Evolutionary conservation across 1,140 invertebrate species (phyloP).

Genomic region (Saccostrea echinata): DNA sequence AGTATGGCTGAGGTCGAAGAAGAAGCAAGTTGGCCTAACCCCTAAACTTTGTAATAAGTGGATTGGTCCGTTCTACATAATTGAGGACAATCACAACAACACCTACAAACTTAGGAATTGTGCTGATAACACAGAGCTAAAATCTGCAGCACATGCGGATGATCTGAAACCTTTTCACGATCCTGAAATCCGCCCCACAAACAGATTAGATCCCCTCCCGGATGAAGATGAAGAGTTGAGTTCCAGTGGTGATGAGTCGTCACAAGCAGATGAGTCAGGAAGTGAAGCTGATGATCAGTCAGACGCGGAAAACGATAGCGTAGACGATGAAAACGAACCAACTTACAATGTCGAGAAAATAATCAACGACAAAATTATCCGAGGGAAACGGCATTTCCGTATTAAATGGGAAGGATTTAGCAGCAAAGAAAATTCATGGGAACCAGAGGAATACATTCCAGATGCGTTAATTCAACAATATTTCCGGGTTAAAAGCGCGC

Average conservation of each 20-base stretch:
- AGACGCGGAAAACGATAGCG: background rate
- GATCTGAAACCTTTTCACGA: conserved; percentile 30
- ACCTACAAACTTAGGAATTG: conserved; percentile 34
- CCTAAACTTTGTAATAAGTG: conserved; percentile 48
- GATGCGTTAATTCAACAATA: conserved; percentile 27
- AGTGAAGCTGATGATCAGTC: background rate
- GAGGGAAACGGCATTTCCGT: background rate
- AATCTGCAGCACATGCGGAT: conserved; percentile 41
- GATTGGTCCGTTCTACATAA: conserved; percentile 49
- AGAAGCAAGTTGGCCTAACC: conserved; percentile 18
- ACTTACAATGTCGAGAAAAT: conserved; percentile 1
- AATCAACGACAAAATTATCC: background rate
- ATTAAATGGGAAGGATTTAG: conserved; percentile 37
- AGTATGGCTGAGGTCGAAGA: conserved; percentile 48
- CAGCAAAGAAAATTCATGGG: conserved; percentile 44
- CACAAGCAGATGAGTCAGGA: background rate
- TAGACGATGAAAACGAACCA: background rate
- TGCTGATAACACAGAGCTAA: background rate
- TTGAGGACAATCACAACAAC: background rate
- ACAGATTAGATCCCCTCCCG: conserved; percentile 14
- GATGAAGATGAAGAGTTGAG: conserved; percentile 32
- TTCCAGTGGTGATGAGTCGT: background rate
- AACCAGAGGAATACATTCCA: conserved; percentile 44
- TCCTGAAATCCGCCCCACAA: conserved; percentile 34
- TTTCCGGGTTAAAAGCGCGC: background rate